Base-by-base conservation (phyloP, 1,140 invertebrate genomes). In the Hyles vespertilio region DNA sequence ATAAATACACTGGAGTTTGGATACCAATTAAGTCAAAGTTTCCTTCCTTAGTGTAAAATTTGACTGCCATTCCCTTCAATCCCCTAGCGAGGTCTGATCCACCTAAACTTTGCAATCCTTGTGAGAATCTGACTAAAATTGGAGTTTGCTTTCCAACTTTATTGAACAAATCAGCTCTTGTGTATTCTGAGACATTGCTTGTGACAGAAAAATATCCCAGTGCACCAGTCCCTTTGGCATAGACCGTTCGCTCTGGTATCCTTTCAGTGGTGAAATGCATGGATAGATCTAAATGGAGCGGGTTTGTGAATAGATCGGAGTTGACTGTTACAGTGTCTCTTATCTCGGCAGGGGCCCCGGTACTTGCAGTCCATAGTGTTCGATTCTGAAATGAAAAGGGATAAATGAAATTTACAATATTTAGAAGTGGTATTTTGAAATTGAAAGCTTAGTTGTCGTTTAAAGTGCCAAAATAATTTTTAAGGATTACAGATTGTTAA, bases 171-270 rank as follows among this genome's bases (percentile, higher is more conserved):
- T 93, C 93, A 0, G 96, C 96, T 61, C 96, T 97, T 52, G 88
- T 92, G 74, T 97, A 98, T 59, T 94, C 93, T 0, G 92, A 92
- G 33, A 98, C 96, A 73, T 98, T 96, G 72, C 98, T 93, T 0
- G 96, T 98, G 3, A 97, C 94, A 84, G 97, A 96, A 75, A 98
- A 97, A 70, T 97, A 97, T 1, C 97, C 97, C 89, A 97, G 97
- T 3, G 96, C 97, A 53, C 96, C 96, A 43, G 94, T 95, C 74
- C 97, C 97, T 89, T 98, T 98, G 0, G 96, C 97, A 81, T 98
- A 96, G 1, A 97, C 96, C 0, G 98, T 96, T 64, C 98, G 91
- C 79, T 98, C 97, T 0, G 97, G 97, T 72, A 98, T 98, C 49
- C 97, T 90, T 84, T 99, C 97, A n/a, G 95, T 84, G 72, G 94